A percentile compares a stretch with the other conserved stretches of the same genome.
These are phyloP conservation scores for Caenorhabditis afra DNA, from an alignment of 2,888 invertebrate species.

Conservation along the genomic window DNA sequence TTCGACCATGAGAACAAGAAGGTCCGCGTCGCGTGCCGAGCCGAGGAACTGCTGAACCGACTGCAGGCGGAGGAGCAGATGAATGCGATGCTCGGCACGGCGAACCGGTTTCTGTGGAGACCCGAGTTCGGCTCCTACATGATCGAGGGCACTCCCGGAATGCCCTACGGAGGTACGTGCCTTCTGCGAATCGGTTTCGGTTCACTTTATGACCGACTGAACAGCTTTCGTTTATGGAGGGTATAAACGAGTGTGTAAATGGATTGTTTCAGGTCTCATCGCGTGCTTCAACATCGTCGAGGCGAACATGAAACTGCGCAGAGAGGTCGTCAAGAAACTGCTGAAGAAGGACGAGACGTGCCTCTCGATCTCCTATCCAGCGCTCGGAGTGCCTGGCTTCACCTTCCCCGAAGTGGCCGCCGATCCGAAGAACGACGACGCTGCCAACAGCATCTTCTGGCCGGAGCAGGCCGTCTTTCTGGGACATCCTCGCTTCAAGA, in stretches of 20 bases:
- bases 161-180: slow-evolving; percentile 78
- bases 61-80: slow-evolving; percentile 84
- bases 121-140: slow-evolving; percentile 99
- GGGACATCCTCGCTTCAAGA: slow-evolving; percentile 90
- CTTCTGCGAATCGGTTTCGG: slow-evolving; percentile 1
- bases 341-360: slow-evolving; percentile 86
- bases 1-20: slow-evolving; percentile 90
- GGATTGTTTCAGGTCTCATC: slow-evolving; percentile 83
- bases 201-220: slow-evolving; percentile 6
- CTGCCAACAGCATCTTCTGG: slow-evolving; percentile 90
- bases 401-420: slow-evolving; percentile 87
- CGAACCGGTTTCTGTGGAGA: slow-evolving; percentile 86
- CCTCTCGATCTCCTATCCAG: slow-evolving; percentile 93
- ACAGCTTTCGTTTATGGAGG: not conserved
- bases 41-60: slow-evolving; percentile 87
- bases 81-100: slow-evolving; percentile 77
- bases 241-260: slow-evolving; percentile 15
- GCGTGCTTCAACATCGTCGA: slow-evolving; percentile 98
- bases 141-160: slow-evolving; percentile 96
- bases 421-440: slow-evolving; percentile 86
- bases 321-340: slow-evolving; percentile 85
- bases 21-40: slow-evolving; percentile 89
- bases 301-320: slow-evolving; percentile 91
- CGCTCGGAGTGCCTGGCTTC: slow-evolving; percentile 91
- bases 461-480: slow-evolving; percentile 94